Evolutionary conservation across 2,797 vertebrate genomes (phyloP).

Genomic region (Sebastes kiyomatsui): DNA sequence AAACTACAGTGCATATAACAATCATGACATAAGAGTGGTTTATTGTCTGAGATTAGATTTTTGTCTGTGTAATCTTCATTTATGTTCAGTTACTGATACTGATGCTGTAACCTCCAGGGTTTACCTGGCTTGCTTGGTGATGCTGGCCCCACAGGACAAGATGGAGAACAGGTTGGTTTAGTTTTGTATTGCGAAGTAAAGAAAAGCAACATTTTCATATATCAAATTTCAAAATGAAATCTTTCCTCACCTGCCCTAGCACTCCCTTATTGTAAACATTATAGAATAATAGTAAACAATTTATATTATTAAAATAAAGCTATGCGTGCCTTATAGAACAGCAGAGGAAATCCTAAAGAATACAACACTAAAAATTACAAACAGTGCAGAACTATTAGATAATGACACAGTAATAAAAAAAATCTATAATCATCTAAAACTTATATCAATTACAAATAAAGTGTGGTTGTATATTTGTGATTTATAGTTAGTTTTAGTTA

Average conservation of each 20-base stretch:
- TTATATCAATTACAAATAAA: accelerated
- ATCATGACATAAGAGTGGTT: not conserved
- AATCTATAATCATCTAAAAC: too few species aligned
- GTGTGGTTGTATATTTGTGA: too few species aligned
- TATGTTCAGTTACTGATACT: not conserved
- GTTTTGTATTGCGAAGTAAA: not conserved
- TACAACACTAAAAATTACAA: too few species aligned
- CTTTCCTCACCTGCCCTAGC: not conserved
- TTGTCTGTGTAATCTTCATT: not conserved
- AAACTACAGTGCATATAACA: not conserved
- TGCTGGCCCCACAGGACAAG: conserved; percentile 77
- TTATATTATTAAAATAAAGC: not conserved
- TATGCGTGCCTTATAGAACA: too few species aligned
- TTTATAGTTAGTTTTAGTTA: too few species aligned
- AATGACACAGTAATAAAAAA: too few species aligned
- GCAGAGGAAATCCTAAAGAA: too few species aligned
- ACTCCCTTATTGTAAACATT: not conserved
- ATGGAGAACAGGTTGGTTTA: conserved; percentile 86
- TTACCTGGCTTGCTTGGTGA: conserved; percentile 78
- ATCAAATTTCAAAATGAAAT: not conserved
- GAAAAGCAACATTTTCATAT: not conserved
- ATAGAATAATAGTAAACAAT: not conserved
- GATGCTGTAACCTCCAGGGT: conserved; percentile 75
- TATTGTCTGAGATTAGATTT: too few species aligned
- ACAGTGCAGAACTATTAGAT: too few species aligned